These are phyloP conservation scores for Drosophila ficusphila DNA, from an alignment of 1,140 invertebrate species.

Conservation along the genomic window DNA sequence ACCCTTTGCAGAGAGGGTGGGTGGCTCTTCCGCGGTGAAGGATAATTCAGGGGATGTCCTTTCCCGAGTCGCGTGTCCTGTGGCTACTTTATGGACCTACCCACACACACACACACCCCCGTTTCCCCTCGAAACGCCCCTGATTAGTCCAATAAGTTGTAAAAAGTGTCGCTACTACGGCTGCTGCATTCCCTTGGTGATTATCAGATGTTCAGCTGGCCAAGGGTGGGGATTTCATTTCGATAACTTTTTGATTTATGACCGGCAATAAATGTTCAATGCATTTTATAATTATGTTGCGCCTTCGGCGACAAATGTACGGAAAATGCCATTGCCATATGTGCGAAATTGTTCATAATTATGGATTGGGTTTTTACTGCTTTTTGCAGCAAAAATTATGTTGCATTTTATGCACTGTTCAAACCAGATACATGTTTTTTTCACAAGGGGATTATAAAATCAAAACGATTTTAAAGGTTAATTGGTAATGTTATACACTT, in stretches of 20 bases:
- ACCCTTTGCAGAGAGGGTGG: not conserved
- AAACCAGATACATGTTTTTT: not conserved
- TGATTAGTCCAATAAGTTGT: constrained; percentile 83
- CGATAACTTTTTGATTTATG: constrained; percentile 83
- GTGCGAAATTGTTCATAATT: constrained; percentile 64
- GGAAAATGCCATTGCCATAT: constrained; percentile 57
- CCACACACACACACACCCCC: constrained; percentile 14
- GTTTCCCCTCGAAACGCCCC: not conserved
- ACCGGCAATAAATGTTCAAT: constrained; percentile 79
- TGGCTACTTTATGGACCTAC: constrained; percentile 42
- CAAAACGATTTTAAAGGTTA: not conserved
- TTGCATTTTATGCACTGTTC: constrained; percentile 12
- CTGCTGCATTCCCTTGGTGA: constrained; percentile 54
- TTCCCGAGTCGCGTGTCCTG: constrained; percentile 63
- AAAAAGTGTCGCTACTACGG: constrained; percentile 72
- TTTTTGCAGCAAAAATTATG: constrained; percentile 18
- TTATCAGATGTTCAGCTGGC: constrained; percentile 51
- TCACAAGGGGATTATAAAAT: not conserved
- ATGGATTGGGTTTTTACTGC: constrained; percentile 11
- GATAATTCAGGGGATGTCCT: not conserved
- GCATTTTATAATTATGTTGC: constrained; percentile 77
- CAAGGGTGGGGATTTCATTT: constrained; percentile 46
- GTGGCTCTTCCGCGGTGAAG: not conserved
- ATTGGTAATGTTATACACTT: not conserved
- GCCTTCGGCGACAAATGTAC: constrained; percentile 34